phyloP scores from a whole-genome alignment of 1,140 invertebrate species.

The Euglossa dilemma region DNA sequence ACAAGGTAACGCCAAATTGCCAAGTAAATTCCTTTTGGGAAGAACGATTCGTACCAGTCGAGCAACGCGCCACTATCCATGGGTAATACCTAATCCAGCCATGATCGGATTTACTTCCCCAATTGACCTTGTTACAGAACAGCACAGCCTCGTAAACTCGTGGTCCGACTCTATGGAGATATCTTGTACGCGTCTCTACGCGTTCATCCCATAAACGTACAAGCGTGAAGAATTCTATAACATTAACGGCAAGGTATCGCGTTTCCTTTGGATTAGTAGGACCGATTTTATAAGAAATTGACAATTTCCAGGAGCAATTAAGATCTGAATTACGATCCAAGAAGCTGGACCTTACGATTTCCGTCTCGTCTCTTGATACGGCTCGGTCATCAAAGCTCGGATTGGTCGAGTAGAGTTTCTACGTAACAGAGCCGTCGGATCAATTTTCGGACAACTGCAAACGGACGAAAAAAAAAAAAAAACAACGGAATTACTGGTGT shows the following conservation, averaged over 20 bases:
- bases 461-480: conserved; percentile 38
- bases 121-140: conserved; percentile 5
- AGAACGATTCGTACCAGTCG: neutral
- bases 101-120: neutral
- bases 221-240: neutral
- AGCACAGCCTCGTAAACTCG: neutral
- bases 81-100: neutral
- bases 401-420: neutral
- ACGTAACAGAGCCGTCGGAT: conserved; percentile 1
- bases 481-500: conserved; percentile 46
- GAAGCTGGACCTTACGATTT: neutral
- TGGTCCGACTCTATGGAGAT: neutral
- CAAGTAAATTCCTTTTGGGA: conserved; percentile 13
- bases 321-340: neutral
- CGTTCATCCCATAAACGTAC: neutral
- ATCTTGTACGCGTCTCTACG: neutral
- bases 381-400: neutral
- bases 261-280: too few species aligned
- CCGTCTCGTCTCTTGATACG: neutral
- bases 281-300: neutral
- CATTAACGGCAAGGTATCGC: too few species aligned
- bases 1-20: neutral
- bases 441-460: conserved; percentile 23
- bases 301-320: neutral
- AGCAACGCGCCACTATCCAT: neutral